A percentile compares a stretch with the other conserved stretches of the same genome.
These are phyloP conservation scores for Nyleta sp. DNA, from an alignment of 2,888 invertebrate species.

Conservation along the genomic window DNA sequence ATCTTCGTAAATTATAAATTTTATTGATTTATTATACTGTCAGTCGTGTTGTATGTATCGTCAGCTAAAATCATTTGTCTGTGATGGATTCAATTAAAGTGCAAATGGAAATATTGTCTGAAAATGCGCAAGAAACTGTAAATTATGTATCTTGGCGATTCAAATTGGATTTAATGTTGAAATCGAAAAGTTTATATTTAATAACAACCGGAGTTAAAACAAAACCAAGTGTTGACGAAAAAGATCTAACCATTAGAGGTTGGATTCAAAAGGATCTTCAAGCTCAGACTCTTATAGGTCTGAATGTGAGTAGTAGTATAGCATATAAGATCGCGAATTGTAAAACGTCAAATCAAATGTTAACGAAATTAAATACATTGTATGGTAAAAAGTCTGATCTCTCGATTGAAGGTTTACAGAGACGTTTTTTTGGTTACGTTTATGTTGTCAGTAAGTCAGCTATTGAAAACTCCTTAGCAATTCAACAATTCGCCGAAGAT, in stretches of 20 bases:
- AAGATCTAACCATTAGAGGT: neutral
- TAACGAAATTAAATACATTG: neutral
- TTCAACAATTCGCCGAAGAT: neutral
- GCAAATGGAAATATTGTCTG: slow-evolving; percentile 64
- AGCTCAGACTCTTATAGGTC: neutral
- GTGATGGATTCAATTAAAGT: slow-evolving; percentile 66
- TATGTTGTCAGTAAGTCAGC: neutral
- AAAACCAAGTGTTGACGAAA: neutral
- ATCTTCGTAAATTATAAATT: too few relatives aligned
- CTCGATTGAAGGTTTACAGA: neutral
- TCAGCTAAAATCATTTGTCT: too few relatives aligned
- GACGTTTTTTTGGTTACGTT: neutral
- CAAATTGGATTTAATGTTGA: slow-evolving; percentile 62
- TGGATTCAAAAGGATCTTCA: neutral
- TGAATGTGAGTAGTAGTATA: slow-evolving; percentile 16
- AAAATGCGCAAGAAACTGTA: slow-evolving; percentile 55
- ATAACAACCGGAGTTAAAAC: slow-evolving; percentile 13
- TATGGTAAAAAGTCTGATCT: neutral
- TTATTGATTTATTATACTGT: too few relatives aligned
- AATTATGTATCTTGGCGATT: slow-evolving; percentile 65
- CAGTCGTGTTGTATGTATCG: too few relatives aligned
- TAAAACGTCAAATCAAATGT: neutral
- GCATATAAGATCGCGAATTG: slow-evolving; percentile 8
- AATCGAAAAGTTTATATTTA: slow-evolving; percentile 48
- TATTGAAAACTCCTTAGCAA: slow-evolving; percentile 13